Evolutionary conservation across 1,140 invertebrate genomes (phyloP), one percentile per base, ranked within the genome.

Genomic region (Subanguina moxae): DNA sequence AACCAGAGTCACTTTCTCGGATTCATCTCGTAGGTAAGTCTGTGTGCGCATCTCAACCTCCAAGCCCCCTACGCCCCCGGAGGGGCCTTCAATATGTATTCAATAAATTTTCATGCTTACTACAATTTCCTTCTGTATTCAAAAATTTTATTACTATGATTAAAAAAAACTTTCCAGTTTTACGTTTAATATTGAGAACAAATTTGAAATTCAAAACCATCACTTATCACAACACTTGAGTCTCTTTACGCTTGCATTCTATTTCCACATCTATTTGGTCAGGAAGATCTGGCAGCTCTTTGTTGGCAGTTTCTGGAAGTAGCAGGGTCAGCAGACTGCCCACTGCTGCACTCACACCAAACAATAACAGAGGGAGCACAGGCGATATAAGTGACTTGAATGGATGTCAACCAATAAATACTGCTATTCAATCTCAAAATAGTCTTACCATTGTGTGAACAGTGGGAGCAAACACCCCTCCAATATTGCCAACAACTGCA

Each of bases 281-380:
- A 19, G 58, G 58, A 7, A 28, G 8, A 43, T 61, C 58, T 7
- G 58, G 58, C 27, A 61, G 28, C 38, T 61, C 58, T 19, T 28
- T n/a, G 27, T 61, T 61, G 3, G n/a, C 19, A 19, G 58, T 61
- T 61, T 58, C 58, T 25, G 58, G 58, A 7, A 61, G 28, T 19
- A 61, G 28, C 3, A 61, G 38, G 21, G 58, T 61, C n/a, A 61
- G 28, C n/a, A 28, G n/a, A 32, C 19, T 21, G n/a, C 58, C 58
- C 27, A 61, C n/a, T 61, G 19, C 38, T 21, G 58, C 58, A 61
- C 19, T 21, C 27, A 61, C 38, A 32, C 58, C 58, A n/a, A 61
- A 61, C 3, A 21, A 61, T 3, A 61, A 25, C 28, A 19, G 8
- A n/a, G 58, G 58, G n/a, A 61, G 28, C 19, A 21, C 27, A 13